Percentiles rank a stretch among this genome's conserved stretches.
These are phyloP conservation scores for Poeciliopsis turrubarensis DNA, from an alignment of 2,113 vertebrate species.

Conservation along the genomic window DNA sequence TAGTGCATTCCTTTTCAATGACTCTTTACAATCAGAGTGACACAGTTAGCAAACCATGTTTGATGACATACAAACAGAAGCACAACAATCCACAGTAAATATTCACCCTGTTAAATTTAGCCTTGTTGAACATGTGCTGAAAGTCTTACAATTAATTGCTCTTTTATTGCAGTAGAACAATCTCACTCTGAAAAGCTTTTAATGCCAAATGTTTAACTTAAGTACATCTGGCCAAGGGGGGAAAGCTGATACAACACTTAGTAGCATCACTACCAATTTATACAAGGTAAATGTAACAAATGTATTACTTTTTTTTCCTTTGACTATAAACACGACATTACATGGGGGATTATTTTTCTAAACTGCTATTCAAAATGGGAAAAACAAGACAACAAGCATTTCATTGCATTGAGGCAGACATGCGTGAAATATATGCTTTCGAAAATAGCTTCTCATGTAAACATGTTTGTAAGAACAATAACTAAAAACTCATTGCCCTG, in stretches of 20 bases:
- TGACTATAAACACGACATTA: too few relatives aligned
- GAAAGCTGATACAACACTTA: neutral
- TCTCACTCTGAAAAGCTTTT: neutral
- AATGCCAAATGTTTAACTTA: neutral
- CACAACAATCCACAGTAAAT: neutral
- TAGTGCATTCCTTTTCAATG: neutral
- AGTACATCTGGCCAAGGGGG: neutral
- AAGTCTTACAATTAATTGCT: neutral
- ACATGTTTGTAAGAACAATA: too few relatives aligned
- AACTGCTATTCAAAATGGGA: too few relatives aligned
- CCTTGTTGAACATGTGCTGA: neutral
- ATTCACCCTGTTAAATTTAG: neutral
- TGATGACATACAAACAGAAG: neutral
- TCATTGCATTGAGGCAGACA: neutral
- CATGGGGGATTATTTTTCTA: too few relatives aligned
- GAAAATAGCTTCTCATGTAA: neutral
- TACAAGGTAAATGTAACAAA: neutral
- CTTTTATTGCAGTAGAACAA: neutral
- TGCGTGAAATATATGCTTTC: neutral
- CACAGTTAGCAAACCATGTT: neutral
- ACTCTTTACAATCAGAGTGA: neutral
- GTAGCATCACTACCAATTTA: neutral
- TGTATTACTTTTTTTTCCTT: too few relatives aligned
- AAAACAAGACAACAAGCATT: too few relatives aligned
- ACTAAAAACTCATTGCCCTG: too few relatives aligned